Evolutionary conservation across 2,113 vertebrate species (phyloP).

Genomic region (Platysternon megacephalum): DNA sequence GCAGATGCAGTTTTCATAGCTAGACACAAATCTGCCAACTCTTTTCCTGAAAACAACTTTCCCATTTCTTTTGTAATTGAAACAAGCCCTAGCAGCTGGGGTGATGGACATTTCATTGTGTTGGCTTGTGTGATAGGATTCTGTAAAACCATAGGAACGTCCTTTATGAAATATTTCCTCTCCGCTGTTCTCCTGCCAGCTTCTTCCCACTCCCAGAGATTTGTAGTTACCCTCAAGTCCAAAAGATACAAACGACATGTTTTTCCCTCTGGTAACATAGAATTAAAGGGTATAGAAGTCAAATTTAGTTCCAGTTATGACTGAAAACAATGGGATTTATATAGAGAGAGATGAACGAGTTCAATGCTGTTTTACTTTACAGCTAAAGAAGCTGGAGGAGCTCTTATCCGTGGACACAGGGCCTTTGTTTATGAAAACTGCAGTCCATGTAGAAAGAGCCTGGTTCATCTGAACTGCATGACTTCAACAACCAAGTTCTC

Average conservation of each 20-base stretch:
- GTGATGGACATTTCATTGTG: neutral
- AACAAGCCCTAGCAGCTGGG: neutral
- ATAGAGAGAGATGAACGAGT: neutral
- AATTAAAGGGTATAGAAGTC: neutral
- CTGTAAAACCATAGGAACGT: neutral
- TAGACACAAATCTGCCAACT: neutral
- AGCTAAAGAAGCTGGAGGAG: neutral
- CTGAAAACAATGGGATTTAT: neutral
- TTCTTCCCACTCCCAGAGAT: neutral
- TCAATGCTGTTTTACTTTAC: neutral
- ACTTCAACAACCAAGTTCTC: neutral
- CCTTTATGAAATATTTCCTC: slow-evolving; percentile 5
- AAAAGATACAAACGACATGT: neutral
- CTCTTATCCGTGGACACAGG: neutral
- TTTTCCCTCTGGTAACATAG: neutral
- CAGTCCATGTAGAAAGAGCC: neutral
- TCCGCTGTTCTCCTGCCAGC: neutral
- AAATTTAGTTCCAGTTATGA: neutral
- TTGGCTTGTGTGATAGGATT: neutral
- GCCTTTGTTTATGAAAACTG: neutral
- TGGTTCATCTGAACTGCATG: neutral
- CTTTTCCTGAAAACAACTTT: slow-evolving; percentile 17
- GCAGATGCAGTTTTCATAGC: neutral
- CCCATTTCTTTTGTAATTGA: neutral
- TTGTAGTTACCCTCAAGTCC: neutral